A percentile compares a stretch with the other conserved stretches of the same genome.
phyloP scores from a whole-genome alignment of 2,888 invertebrate species.

The Gisinianus flammeolus region DNA sequence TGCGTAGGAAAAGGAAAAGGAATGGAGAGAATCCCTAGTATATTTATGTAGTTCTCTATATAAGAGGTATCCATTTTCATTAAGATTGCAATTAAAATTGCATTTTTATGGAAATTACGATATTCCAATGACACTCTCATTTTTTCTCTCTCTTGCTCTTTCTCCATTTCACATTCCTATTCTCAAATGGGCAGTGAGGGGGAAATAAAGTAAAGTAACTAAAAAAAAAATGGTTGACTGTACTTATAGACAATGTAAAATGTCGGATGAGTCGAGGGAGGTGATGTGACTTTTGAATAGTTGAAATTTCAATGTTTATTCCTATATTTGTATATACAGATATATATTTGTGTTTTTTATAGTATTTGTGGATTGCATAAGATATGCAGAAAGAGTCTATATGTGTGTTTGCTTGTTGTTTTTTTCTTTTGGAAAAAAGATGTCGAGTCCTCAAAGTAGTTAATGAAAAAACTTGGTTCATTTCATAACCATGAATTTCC shows the following conservation, averaged over 20 bases:
- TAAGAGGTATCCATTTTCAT: background rate
- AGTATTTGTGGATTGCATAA: background rate
- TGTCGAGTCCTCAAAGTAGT: constrained; percentile 14
- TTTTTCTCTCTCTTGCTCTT: background rate
- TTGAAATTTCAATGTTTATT: too few species aligned
- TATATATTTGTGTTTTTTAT: background rate
- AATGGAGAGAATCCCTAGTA: too few species aligned
- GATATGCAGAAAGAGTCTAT: too few species aligned
- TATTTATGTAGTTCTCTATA: background rate
- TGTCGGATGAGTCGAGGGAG: background rate
- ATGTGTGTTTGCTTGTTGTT: too few species aligned
- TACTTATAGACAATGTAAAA: background rate
- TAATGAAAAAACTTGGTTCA: constrained; percentile 46
- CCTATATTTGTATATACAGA: too few species aligned
- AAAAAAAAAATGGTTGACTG: constrained; percentile 2
- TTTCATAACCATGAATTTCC: constrained; percentile 44
- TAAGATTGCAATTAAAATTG: background rate
- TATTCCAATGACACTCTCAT: background rate
- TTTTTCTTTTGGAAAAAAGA: constrained; percentile 9
- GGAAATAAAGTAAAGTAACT: too few species aligned
- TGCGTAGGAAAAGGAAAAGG: too few species aligned
- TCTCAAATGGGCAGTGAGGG: too few species aligned
- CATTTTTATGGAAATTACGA: background rate
- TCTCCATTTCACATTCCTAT: background rate
- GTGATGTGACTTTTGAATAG: constrained; percentile 4